Conservation (phyloP, 2,888 invertebrate genomes). For the Tipula vernalis region DNA sequence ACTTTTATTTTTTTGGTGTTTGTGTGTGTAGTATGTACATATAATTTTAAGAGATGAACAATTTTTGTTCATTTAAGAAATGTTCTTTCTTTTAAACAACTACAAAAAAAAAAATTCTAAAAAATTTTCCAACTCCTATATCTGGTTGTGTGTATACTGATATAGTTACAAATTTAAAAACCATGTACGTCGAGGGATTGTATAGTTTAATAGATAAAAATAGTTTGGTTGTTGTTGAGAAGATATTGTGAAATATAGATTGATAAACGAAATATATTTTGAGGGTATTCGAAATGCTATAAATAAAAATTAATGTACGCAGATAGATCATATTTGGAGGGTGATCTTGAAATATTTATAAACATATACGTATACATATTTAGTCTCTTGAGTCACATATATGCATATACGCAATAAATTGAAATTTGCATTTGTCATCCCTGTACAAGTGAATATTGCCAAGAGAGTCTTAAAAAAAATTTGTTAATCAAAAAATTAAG, state of each 20-base stretch:
- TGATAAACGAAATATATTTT: background rate
- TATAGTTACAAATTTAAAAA: background rate
- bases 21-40: background rate
- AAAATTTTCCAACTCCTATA: background rate
- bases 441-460: background rate
- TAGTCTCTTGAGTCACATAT: constrained; percentile 4
- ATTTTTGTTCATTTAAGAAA: background rate
- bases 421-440: background rate
- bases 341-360: background rate
- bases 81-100: background rate
- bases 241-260: background rate
- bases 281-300: background rate
- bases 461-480: background rate
- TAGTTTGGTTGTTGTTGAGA: background rate
- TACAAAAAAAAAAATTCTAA: too few species aligned
- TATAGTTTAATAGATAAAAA: background rate
- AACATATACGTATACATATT: background rate
- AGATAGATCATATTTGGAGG: background rate
- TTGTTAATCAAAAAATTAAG: background rate
- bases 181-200: background rate
- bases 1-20: background rate
- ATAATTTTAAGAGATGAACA: background rate
- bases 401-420: background rate
- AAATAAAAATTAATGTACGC: background rate
- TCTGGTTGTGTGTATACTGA: background rate